Evolutionary conservation across 2,888 invertebrate species (phyloP).

Genomic region (Cheilosia pagana): DNA sequence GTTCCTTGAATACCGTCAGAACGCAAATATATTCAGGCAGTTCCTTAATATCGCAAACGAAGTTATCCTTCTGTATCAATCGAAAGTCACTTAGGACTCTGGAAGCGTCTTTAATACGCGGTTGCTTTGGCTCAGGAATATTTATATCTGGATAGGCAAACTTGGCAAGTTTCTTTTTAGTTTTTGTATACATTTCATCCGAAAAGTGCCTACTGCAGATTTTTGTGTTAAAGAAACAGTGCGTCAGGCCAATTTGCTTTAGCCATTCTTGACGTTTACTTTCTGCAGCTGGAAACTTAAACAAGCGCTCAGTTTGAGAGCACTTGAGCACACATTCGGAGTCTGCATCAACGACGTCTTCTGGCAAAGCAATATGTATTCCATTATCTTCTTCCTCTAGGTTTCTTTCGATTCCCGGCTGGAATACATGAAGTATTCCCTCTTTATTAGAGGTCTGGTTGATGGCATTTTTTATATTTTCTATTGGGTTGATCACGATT

Average conservation of each 20-base stretch:
- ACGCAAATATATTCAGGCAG: constrained; percentile 46
- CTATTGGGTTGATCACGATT: constrained; percentile 40
- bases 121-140: constrained; percentile 3
- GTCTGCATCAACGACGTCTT: background rate
- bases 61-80: background rate
- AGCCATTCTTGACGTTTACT: constrained; percentile 35
- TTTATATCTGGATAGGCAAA: constrained; percentile 54
- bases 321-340: constrained; percentile 56
- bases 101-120: constrained; percentile 12
- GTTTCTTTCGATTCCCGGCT: constrained; percentile 4
- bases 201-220: constrained; percentile 63
- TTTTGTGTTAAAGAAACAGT: constrained; percentile 39
- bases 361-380: background rate
- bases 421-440: constrained; percentile 45
- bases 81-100: constrained; percentile 9
- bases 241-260: constrained; percentile 38
- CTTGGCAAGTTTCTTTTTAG: constrained; percentile 12
- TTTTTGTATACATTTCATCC: constrained; percentile 25
- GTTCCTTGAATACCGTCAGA: constrained; percentile 28
- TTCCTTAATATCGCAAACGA: constrained; percentile 15
- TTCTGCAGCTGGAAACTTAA: constrained; percentile 39
- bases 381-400: background rate
- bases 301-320: background rate
- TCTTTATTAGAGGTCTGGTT: constrained; percentile 8
- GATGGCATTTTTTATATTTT: constrained; percentile 35